A percentile compares a stretch with the other conserved stretches of the same genome.
Evolutionary conservation across 1,140 invertebrate species (phyloP).

Genomic region (Tribolium castaneum): DNA sequence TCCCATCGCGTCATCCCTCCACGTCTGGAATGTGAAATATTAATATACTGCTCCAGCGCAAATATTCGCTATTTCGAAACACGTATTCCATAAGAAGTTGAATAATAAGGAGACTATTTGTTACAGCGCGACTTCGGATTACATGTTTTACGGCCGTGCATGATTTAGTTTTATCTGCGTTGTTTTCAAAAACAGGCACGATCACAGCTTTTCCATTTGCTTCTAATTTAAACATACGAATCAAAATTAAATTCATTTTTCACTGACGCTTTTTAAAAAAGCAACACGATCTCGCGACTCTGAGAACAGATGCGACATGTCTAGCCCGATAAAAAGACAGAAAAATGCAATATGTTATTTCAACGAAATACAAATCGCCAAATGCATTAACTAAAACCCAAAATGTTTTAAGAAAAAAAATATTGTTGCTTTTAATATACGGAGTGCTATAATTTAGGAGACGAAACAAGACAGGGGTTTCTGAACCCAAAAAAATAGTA

Average conservation of each 20-base stretch:
- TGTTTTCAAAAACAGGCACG: conserved; percentile 27
- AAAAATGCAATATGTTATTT: too few species aligned
- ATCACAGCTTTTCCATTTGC: conserved; percentile 6
- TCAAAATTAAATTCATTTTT: conserved; percentile 1
- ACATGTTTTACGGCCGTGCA: conserved; percentile 38
- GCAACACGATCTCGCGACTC: neutral
- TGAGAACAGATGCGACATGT: neutral
- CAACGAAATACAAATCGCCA: too few species aligned
- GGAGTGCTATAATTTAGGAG: too few species aligned
- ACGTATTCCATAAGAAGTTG: conserved; percentile 48
- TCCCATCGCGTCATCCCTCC: conserved; percentile 16
- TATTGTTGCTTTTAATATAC: too few species aligned
- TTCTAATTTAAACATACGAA: conserved; percentile 1
- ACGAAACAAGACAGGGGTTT: too few species aligned
- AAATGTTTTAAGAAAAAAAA: too few species aligned
- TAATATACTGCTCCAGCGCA: conserved; percentile 31
- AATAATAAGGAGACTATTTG: conserved; percentile 46
- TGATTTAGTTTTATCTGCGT: conserved; percentile 35
- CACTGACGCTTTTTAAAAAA: neutral
- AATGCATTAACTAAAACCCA: too few species aligned
- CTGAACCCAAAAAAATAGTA: too few species aligned
- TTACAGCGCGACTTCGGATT: conserved; percentile 37
- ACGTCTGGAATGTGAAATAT: conserved; percentile 45
- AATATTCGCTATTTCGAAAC: conserved; percentile 36
- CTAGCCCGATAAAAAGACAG: too few species aligned